phyloP scores from a whole-genome alignment of 2,888 invertebrate genomes.

The Romanomermis culicivorax region DNA sequence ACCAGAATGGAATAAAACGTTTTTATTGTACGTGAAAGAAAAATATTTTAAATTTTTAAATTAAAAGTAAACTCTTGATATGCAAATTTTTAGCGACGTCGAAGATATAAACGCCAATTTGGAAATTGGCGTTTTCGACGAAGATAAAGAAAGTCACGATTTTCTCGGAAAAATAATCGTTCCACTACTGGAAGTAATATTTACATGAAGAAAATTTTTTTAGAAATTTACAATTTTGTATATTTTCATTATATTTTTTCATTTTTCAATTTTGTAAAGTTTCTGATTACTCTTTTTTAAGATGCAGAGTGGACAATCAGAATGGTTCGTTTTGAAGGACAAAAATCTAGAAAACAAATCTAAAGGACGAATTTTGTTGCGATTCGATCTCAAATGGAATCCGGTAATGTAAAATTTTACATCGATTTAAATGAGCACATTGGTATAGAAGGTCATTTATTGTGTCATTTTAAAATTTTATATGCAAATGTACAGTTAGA shows the following conservation, averaged over 20 bases:
- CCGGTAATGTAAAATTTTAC: no score
- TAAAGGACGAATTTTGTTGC: conserved; percentile 80
- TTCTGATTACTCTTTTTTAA: no score
- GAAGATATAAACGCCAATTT: conserved; percentile 78
- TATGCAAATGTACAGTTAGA: no score
- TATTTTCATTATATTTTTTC: no score
- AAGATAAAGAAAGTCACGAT: conserved; percentile 85
- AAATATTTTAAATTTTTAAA: conserved; percentile 5
- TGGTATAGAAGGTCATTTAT: no score
- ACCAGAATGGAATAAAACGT: conserved; percentile 92
- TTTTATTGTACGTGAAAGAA: conserved; percentile 57
- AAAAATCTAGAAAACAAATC: conserved; percentile 67
- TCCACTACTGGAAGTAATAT: conserved; percentile 47
- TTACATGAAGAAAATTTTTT: neutral
- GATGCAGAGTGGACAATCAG: conserved; percentile 66
- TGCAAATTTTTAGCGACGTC: conserved; percentile 29
- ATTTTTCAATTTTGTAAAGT: no score
- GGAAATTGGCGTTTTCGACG: conserved; percentile 87
- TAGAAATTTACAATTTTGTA: no score
- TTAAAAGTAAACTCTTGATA: neutral
- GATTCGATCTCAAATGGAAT: conserved; percentile 78
- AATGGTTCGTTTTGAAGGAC: conserved; percentile 90
- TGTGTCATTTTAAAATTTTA: no score
- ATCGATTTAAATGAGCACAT: no score
- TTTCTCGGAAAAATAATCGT: conserved; percentile 78